Evolutionary conservation across 2,113 vertebrate species (phyloP).

Genomic region (rat (Rattus norvegicus)): GRCr8 NC_086039.1:70420001-70420500

Average conservation of each 20-base stretch:
- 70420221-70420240: slow-evolving; percentile 43
- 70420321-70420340: neutral
- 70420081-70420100: slow-evolving; percentile 22
- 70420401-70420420: slow-evolving; percentile 31
- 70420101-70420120: slow-evolving; percentile 37
- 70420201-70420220: slow-evolving; percentile 59
- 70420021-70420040: slow-evolving; percentile 45
- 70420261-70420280: slow-evolving; percentile 4
- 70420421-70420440: slow-evolving; percentile 1
- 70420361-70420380: slow-evolving; percentile 7
- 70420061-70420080: slow-evolving; percentile 45
- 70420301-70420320: slow-evolving; percentile 35
- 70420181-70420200: slow-evolving; percentile 48
- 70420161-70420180: slow-evolving; percentile 44
- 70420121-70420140: slow-evolving; percentile 31
- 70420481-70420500: slow-evolving; percentile 27
- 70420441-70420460: neutral
- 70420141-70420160: neutral
- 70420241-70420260: slow-evolving; percentile 30
- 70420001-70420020: slow-evolving; percentile 8
- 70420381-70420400: neutral
- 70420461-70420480: slow-evolving; percentile 16
- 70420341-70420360: slow-evolving; percentile 18
- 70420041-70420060: slow-evolving; percentile 35
- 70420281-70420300: slow-evolving; percentile 50